Evolutionary conservation across 2,797 vertebrate genomes (phyloP).

Genomic region (Myotis myotis): DNA sequence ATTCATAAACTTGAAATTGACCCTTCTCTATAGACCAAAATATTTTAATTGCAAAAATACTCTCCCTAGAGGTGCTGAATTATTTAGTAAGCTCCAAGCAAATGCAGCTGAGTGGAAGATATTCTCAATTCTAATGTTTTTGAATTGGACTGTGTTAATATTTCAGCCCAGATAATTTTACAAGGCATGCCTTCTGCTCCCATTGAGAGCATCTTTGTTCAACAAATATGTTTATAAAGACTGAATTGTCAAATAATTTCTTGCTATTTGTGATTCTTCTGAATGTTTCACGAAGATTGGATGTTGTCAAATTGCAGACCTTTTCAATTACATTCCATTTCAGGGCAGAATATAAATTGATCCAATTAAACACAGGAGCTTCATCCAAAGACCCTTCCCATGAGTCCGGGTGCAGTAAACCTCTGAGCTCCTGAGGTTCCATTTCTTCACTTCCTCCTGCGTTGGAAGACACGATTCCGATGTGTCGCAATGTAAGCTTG

Average conservation of each 20-base stretch:
- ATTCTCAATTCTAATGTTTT: constrained; percentile 14
- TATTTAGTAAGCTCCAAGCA: not conserved
- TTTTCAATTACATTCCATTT: constrained; percentile 56
- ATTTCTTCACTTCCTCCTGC: constrained; percentile 47
- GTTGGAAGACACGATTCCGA: not conserved
- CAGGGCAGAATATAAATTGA: constrained; percentile 34
- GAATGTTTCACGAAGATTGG: constrained; percentile 6
- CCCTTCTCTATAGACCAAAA: not conserved
- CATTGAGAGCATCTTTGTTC: not conserved
- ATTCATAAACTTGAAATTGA: constrained; percentile 42
- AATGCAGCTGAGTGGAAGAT: not conserved
- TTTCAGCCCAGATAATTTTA: constrained; percentile 12
- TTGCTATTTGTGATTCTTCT: not conserved
- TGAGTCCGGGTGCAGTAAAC: not conserved
- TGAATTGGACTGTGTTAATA: not conserved
- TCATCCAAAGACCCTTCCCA: not conserved
- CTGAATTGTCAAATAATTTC: constrained; percentile 5
- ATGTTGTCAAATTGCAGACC: not conserved
- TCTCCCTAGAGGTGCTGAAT: not conserved
- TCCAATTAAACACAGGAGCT: constrained; percentile 54
- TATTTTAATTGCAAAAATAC: constrained; percentile 8
- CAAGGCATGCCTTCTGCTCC: not conserved
- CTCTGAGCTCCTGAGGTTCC: not conserved
- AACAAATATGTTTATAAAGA: constrained; percentile 37
- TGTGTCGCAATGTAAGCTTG: not conserved